Evolutionary conservation across 1,140 invertebrate genomes (phyloP).

Genomic region (Cyrtorhinus lividipennis): DNA sequence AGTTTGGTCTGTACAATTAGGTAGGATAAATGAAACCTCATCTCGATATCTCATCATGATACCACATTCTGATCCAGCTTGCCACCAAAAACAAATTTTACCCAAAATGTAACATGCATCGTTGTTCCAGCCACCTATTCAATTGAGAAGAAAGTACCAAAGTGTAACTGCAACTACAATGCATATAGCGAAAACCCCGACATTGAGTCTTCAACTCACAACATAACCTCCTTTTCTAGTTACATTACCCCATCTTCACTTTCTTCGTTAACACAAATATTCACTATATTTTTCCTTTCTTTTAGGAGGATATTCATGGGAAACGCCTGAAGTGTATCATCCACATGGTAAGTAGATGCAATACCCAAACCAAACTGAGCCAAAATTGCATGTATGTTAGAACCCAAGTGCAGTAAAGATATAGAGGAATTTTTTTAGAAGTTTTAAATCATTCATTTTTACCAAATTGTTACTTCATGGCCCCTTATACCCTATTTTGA

Average conservation of each 20-base stretch:
- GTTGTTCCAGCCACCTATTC: background rate
- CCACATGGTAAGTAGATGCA: background rate
- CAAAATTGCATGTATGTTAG: background rate
- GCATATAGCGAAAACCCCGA: background rate
- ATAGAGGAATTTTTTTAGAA: background rate
- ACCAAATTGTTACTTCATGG: background rate
- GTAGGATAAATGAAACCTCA: too few species aligned
- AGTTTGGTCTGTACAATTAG: too few species aligned
- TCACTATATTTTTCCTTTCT: background rate
- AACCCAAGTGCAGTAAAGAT: background rate
- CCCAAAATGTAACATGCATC: too few species aligned
- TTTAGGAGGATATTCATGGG: background rate
- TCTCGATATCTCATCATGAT: too few species aligned
- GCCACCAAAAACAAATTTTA: too few species aligned
- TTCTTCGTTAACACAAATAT: background rate
- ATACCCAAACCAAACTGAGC: background rate
- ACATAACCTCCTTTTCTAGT: background rate
- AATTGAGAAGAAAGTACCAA: background rate
- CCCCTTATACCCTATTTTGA: background rate
- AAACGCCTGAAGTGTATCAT: background rate
- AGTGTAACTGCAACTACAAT: background rate
- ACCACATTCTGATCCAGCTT: too few species aligned
- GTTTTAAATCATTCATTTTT: background rate
- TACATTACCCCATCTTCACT: background rate
- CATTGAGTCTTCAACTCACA: background rate